A percentile compares a stretch with the other conserved stretches of the same genome.
These are phyloP conservation scores for Zeus faber DNA, from an alignment of 2,113 vertebrate genomes.

Conservation along the genomic window DNA sequence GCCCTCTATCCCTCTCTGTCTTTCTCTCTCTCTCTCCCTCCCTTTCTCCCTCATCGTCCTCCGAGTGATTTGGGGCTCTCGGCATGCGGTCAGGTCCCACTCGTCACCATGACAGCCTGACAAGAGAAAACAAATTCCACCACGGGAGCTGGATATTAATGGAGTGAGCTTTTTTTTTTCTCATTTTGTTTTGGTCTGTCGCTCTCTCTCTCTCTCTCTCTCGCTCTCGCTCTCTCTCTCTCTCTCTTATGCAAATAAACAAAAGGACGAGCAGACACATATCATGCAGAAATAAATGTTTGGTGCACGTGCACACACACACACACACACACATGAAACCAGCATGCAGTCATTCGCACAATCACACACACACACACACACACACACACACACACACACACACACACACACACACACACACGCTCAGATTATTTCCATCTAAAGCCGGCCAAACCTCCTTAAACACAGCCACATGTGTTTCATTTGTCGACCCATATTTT, in stretches of 20 bases:
- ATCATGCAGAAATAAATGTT: too few species aligned
- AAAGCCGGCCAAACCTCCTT: not conserved
- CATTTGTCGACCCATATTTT: too few species aligned
- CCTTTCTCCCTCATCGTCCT: not conserved
- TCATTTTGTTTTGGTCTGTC: too few species aligned
- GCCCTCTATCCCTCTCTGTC: not conserved
- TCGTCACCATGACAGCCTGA: constrained; percentile 55
- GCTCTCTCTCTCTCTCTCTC: too few species aligned
- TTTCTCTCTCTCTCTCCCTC: not conserved
- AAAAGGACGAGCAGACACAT: too few species aligned
- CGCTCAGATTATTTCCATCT: too few species aligned
- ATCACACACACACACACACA: too few species aligned
- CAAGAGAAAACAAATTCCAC: constrained; percentile 51
- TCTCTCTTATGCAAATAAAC: too few species aligned
- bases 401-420: constrained; percentile 1
- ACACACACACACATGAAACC: constrained; percentile 2
- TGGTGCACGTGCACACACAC: not conserved
- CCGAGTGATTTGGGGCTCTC: constrained; percentile 18
- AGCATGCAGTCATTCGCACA: too few species aligned
- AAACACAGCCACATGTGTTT: not conserved
- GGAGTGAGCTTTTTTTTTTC: constrained; percentile 30
- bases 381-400: not conserved
- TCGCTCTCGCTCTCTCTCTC: too few species aligned
- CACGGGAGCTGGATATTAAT: constrained; percentile 48
- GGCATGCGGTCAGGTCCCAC: constrained; percentile 29